Conservation (phyloP, 2,113 vertebrate species). For the Phasianus colchicus region DNA sequence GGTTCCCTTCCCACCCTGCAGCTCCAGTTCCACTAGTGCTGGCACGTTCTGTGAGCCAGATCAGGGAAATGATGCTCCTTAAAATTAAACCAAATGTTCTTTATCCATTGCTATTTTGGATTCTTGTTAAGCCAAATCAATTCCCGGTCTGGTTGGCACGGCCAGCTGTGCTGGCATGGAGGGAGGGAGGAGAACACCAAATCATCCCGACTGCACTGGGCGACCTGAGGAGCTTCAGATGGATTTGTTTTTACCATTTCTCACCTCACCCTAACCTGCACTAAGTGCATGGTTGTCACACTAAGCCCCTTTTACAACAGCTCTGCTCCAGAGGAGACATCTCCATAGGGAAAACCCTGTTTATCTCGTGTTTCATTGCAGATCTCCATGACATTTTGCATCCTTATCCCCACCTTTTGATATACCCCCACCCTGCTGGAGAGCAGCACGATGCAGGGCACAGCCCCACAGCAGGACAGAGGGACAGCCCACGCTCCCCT, state of each 20-base stretch:
- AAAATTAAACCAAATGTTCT: background rate
- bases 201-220: background rate
- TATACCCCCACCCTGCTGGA: background rate
- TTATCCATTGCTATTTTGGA: background rate
- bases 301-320: accelerated
- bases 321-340: background rate
- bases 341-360: background rate
- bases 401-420: background rate
- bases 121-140: background rate
- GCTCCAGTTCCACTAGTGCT: background rate
- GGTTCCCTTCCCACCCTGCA: accelerated
- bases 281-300: background rate
- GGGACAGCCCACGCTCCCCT: background rate
- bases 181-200: background rate
- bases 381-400: background rate
- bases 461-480: background rate
- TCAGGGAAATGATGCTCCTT: conserved; percentile 1
- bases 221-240: background rate
- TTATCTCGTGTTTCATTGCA: background rate
- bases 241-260: background rate
- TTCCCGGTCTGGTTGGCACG: background rate
- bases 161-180: background rate
- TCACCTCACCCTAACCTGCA: background rate
- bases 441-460: background rate
- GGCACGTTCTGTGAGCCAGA: background rate